Percentiles rank a stretch among this genome's conserved stretches.
Evolutionary conservation across 2,888 invertebrate genomes (phyloP).

Genomic region (Pelosia muscerda): DNA sequence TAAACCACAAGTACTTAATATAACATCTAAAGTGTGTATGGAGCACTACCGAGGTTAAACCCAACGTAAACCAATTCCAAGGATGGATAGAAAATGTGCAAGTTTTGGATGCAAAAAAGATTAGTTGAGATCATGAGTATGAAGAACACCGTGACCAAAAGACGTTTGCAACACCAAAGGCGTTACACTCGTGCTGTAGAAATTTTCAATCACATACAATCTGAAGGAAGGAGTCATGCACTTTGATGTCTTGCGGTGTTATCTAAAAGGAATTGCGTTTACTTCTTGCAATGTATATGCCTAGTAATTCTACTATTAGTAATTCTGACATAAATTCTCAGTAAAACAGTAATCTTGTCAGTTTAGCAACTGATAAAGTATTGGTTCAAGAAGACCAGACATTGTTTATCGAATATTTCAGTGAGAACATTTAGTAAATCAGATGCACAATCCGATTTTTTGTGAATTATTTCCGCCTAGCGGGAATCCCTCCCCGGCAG

Average conservation of each 20-base stretch:
- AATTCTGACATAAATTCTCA: background rate
- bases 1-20: background rate
- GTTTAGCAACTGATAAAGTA: background rate
- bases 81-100: too few species aligned
- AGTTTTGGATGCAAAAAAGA: too few species aligned
- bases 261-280: background rate
- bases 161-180: too few species aligned
- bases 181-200: too few species aligned
- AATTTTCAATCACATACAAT: too few species aligned
- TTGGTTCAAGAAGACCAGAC: background rate
- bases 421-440: background rate
- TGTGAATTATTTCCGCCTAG: slow-evolving; percentile 12
- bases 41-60: too few species aligned
- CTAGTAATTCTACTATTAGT: background rate
- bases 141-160: too few species aligned
- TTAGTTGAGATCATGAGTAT: too few species aligned
- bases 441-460: background rate
- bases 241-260: background rate
- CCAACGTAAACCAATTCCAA: too few species aligned
- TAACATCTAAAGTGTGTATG: too few species aligned
- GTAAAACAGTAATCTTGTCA: background rate
- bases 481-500: slow-evolving; percentile 35
- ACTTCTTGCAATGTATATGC: background rate
- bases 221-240: too few species aligned
- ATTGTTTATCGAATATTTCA: background rate